phyloP scores from a whole-genome alignment of 2,888 invertebrate genomes.

The Frankliniella fusca region DNA sequence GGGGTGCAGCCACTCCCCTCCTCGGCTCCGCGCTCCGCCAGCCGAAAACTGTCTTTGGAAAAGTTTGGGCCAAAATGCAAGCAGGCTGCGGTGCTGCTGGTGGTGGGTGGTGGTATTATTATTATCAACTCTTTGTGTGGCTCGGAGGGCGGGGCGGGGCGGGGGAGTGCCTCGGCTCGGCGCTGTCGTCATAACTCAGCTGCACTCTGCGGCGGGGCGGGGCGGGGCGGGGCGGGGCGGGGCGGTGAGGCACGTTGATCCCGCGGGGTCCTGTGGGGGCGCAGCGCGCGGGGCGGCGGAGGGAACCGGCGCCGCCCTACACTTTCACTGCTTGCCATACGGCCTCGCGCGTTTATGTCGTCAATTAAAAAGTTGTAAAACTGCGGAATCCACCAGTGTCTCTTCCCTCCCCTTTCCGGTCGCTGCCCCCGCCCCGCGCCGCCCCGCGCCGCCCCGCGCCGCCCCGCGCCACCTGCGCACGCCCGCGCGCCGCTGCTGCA shows the following conservation, averaged over 20 bases:
- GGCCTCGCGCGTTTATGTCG: not conserved
- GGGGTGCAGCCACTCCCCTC: not conserved
- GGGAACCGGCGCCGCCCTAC: too few species aligned
- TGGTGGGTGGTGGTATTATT: not conserved
- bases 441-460: not conserved
- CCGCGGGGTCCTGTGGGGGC: not conserved
- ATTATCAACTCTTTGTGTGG: not conserved
- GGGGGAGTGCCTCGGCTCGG: not conserved
- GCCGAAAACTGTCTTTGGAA: not conserved
- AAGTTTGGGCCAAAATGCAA: not conserved
- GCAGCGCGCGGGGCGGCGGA: not conserved
- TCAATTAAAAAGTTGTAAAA: constrained; percentile 27
- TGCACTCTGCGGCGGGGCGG: not conserved
- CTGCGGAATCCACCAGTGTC: constrained; percentile 13
- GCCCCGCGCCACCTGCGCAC: not conserved
- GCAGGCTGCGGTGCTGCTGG: not conserved
- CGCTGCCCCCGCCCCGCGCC: not conserved
- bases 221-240: not conserved
- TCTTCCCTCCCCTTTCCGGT: not conserved
- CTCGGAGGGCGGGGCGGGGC: not conserved
- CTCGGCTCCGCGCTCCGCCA: not conserved
- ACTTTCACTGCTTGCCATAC: not conserved
- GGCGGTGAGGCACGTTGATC: not conserved
- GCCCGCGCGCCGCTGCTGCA: not conserved
- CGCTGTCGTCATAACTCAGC: too few species aligned